Evolutionary conservation across 2,888 invertebrate genomes (phyloP).

Genomic region (Patella caerulea): DNA sequence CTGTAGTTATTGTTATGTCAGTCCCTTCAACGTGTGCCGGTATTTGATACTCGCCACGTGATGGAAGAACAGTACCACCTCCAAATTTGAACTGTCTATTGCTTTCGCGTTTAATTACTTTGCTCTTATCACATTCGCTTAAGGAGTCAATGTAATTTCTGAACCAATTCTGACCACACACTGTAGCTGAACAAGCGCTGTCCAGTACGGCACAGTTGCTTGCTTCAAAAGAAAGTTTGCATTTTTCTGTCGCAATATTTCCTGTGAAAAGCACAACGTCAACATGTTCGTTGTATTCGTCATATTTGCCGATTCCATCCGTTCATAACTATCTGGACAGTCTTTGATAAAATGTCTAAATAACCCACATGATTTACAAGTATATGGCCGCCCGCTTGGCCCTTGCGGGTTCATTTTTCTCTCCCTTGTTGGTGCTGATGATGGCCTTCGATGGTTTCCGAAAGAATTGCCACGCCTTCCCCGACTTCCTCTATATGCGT

Average conservation of each 20-base stretch:
- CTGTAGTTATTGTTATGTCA: conserved; percentile 29
- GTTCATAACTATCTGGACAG: conserved; percentile 36
- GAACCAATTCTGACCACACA: conserved; percentile 35
- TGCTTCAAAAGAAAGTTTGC: conserved; percentile 30
- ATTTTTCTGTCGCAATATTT: conserved; percentile 22
- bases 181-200: conserved; percentile 35
- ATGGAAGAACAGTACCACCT: conserved; percentile 30
- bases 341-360: conserved; percentile 30
- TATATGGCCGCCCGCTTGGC: background rate
- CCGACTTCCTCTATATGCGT: background rate
- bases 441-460: background rate
- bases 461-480: background rate
- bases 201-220: conserved; percentile 35
- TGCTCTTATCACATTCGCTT: conserved; percentile 8
- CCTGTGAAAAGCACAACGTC: conserved; percentile 37
- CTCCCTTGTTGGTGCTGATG: too few species aligned
- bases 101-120: conserved; percentile 22
- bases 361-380: conserved; percentile 28
- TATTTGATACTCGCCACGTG: conserved; percentile 25
- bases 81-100: conserved; percentile 34
- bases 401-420: conserved; percentile 13
- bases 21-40: conserved; percentile 32
- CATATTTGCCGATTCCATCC: conserved; percentile 10
- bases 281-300: conserved; percentile 28
- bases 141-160: conserved; percentile 29